Evolutionary conservation across 2,888 invertebrate genomes (phyloP), one percentile per base, ranked within the genome.

Genomic region (Crioceris asparagi): DNA sequence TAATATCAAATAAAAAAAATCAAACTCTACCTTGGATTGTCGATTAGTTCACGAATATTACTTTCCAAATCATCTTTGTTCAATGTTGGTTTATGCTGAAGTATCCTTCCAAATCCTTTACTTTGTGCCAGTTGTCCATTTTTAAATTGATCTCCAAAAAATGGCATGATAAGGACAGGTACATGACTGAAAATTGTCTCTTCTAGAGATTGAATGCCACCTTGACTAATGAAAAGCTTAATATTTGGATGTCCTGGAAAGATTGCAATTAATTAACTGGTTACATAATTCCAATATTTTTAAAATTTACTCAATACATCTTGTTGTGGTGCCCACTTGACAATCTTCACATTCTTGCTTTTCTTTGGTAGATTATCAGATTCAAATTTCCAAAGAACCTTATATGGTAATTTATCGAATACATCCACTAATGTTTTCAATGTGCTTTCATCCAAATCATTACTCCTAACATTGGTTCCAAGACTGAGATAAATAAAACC

Each of bases 191-290:
- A 48, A 4, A 67, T 57, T 2, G 67, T 60, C 41, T 68, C 67
- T 17, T 65, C 63, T 2, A 61, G 59, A 0, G 67, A 66, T 32
- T 66, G 65, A 2, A 66, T 44, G 3, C 68, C 68, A 30, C 65
- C 65, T 56, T 67, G 68, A 1, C 63, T 66, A 29, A 67, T 61
- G 36, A 67, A 67, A 1, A 65, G 32, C 36, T 65, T 67, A 0
- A 68, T 44, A 32, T 67, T 66, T 23, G 56, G 57, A 46, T 67
- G 66, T 16, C 40, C 52, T 53, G 25, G 21, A 48, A 52, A n/a
- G n/a, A n/a, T n/a, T n/a, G n/a, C n/a, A n/a, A n/a, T n/a, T n/a
- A n/a, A n/a, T n/a, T n/a, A n/a, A n/a, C n/a, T n/a, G n/a, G n/a
- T n/a, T n/a, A 8, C 7, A 14, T 4, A 25, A 33, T 32, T n/a